A percentile compares a stretch with the other conserved stretches of the same genome.
Conservation (phyloP, 2,797 vertebrate species). For the Lerista edwardsae region DNA sequence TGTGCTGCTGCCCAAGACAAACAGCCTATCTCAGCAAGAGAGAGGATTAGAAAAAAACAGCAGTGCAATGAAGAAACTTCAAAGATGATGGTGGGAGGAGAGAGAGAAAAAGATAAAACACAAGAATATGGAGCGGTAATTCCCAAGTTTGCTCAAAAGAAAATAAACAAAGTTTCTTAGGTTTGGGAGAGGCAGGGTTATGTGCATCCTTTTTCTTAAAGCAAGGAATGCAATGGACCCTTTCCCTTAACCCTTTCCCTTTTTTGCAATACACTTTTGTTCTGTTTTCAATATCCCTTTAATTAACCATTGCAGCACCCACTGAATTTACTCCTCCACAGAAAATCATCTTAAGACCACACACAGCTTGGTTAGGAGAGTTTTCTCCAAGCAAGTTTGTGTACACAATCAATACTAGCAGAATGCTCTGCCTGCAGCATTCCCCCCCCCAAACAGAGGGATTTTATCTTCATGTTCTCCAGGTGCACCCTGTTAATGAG, state of each 20-base stretch:
- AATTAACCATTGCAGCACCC: background rate
- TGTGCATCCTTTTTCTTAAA: background rate
- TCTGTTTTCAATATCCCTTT: background rate
- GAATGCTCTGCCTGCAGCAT: conserved; percentile 33
- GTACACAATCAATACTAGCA: conserved; percentile 38
- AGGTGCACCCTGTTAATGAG: too few relatives aligned
- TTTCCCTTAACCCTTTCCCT: background rate
- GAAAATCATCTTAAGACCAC: conserved; percentile 25
- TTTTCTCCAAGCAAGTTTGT: conserved; percentile 48
- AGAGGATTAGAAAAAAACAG: background rate
- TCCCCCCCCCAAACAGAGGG: conserved; percentile 38
- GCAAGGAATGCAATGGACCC: background rate
- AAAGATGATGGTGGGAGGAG: background rate
- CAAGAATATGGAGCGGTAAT: background rate
- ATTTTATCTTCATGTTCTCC: background rate
- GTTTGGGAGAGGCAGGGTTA: too few relatives aligned
- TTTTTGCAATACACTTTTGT: background rate
- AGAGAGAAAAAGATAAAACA: background rate
- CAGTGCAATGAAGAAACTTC: background rate
- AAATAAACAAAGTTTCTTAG: background rate
- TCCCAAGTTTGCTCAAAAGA: background rate
- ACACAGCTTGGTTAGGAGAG: conserved; percentile 48
- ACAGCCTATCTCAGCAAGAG: fast-evolving
- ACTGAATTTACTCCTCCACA: background rate
- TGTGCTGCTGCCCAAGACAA: background rate